Conservation (phyloP, 2,113 vertebrate genomes). For the Neodontobutis hainanensis region DNA sequence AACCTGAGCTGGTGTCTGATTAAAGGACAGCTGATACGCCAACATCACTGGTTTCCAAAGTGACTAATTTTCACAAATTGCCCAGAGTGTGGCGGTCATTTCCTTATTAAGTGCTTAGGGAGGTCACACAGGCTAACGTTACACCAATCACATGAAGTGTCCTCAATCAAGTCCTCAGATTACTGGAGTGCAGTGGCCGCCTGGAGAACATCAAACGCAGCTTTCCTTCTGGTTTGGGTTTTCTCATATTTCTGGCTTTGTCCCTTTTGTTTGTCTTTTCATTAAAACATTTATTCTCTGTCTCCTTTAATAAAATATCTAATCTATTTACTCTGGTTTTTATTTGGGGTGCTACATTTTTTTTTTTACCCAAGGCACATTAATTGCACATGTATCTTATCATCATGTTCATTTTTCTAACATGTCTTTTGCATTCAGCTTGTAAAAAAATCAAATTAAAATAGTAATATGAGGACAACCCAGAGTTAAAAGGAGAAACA, state of each 20-base stretch:
- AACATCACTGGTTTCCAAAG: slow-evolving; percentile 57
- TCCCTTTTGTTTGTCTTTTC: background rate
- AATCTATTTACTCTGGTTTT: slow-evolving; percentile 6
- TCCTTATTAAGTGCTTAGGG: slow-evolving; percentile 63
- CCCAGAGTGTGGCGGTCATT: slow-evolving; percentile 66
- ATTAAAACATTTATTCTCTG: background rate
- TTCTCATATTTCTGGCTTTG: slow-evolving; percentile 9
- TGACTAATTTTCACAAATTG: slow-evolving; percentile 63
- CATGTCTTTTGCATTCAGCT: no score
- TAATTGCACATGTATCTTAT: slow-evolving; percentile 17
- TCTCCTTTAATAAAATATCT: slow-evolving; percentile 3
- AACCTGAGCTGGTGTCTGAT: slow-evolving; percentile 54
- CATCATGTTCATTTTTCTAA: background rate
- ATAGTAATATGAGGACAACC: no score
- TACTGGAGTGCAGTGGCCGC: slow-evolving; percentile 27
- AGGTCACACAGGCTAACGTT: slow-evolving; percentile 52
- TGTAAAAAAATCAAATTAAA: no score
- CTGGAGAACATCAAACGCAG: slow-evolving; percentile 33
- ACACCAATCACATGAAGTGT: slow-evolving; percentile 42
- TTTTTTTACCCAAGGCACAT: slow-evolving; percentile 20
- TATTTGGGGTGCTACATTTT: background rate
- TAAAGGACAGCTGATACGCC: slow-evolving; percentile 65
- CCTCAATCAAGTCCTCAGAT: slow-evolving; percentile 59
- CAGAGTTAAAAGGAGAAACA: background rate
- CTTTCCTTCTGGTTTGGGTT: background rate